phyloP scores from a whole-genome alignment of 1,140 invertebrate species.

The Aphelinus certus region DNA sequence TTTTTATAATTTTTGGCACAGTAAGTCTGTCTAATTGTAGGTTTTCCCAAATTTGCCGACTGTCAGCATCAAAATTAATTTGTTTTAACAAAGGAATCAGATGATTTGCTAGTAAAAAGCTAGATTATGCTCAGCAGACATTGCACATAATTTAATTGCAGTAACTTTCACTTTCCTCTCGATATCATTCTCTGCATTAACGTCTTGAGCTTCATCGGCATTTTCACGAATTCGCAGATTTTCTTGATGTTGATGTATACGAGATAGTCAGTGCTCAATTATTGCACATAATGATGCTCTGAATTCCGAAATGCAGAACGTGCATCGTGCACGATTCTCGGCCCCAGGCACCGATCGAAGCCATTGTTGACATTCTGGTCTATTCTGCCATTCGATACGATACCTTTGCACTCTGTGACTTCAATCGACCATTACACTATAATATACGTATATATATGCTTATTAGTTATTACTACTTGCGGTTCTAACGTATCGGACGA shows the following conservation, averaged over 20 bases:
- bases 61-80: neutral
- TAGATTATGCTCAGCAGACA: slow-evolving; percentile 15
- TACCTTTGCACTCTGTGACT: neutral
- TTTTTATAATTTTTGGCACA: slow-evolving; percentile 3
- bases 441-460: too few relatives aligned
- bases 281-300: neutral
- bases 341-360: neutral
- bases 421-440: too few relatives aligned
- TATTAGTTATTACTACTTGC: too few relatives aligned
- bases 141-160: slow-evolving; percentile 6
- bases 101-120: slow-evolving; percentile 17
- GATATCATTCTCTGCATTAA: neutral
- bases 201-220: too few relatives aligned
- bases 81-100: slow-evolving; percentile 19
- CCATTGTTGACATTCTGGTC: neutral
- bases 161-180: neutral
- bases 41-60: neutral
- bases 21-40: neutral
- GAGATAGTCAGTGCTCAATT: neutral
- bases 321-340: neutral
- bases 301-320: neutral
- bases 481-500: too few relatives aligned
- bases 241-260: neutral
- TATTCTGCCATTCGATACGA: neutral
- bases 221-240: too few relatives aligned